Evolutionary conservation across 2,888 invertebrate species (phyloP).

Genomic region (Dendrolimus houi): DNA sequence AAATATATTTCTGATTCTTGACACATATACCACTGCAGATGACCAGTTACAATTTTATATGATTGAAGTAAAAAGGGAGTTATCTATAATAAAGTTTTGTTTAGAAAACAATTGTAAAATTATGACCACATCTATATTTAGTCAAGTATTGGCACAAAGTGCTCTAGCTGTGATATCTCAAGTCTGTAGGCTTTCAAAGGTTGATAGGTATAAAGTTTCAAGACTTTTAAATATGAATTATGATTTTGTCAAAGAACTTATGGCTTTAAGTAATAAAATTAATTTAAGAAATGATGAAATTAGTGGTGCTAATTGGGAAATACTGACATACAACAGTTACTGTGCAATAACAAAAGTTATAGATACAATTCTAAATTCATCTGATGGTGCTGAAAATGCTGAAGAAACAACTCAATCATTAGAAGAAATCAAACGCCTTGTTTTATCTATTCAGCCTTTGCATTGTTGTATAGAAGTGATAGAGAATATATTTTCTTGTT

Average conservation of each 20-base stretch:
- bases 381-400: slow-evolving; percentile 40
- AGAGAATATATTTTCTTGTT: slow-evolving; percentile 83
- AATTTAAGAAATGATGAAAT: slow-evolving; percentile 27
- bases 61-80: slow-evolving; percentile 66
- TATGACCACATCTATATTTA: slow-evolving; percentile 66
- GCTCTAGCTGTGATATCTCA: slow-evolving; percentile 70
- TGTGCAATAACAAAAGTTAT: slow-evolving; percentile 69
- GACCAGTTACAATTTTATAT: slow-evolving; percentile 63
- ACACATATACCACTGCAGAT: slow-evolving; percentile 57
- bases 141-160: slow-evolving; percentile 60
- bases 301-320: slow-evolving; percentile 51
- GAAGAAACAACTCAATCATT: slow-evolving; percentile 55
- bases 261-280: slow-evolving; percentile 35
- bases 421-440: slow-evolving; percentile 61
- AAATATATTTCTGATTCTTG: slow-evolving; percentile 66
- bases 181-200: slow-evolving; percentile 62
- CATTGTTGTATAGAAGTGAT: slow-evolving; percentile 78
- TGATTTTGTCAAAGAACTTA: slow-evolving; percentile 55
- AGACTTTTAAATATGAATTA: slow-evolving; percentile 61
- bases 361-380: slow-evolving; percentile 59
- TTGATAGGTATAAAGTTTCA: slow-evolving; percentile 69
- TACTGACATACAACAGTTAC: slow-evolving; percentile 67
- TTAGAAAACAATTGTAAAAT: slow-evolving; percentile 68
- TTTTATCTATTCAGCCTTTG: slow-evolving; percentile 63
- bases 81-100: slow-evolving; percentile 67